These are phyloP conservation scores for Drosophila kikkawai DNA, from an alignment of 1,140 invertebrate species.

Conservation along the genomic window DNA sequence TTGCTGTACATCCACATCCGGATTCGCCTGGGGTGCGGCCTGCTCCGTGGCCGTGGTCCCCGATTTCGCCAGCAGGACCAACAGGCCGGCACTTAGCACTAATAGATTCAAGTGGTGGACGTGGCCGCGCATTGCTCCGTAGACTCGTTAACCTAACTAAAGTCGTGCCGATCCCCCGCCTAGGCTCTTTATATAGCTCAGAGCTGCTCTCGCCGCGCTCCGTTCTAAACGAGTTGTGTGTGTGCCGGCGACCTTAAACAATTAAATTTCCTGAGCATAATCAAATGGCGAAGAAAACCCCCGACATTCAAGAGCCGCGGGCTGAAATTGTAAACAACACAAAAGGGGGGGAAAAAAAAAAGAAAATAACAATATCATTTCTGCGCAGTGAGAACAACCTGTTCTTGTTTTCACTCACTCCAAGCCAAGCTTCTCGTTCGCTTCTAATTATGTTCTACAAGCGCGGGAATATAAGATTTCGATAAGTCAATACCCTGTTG, in stretches of 20 bases:
- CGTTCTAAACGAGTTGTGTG: conserved; percentile 69
- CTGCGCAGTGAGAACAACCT: conserved; percentile 35
- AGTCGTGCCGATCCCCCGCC: conserved; percentile 18
- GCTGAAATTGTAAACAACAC: conserved; percentile 28
- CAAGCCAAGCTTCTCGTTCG: neutral
- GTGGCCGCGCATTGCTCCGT: conserved; percentile 51
- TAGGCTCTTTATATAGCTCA: conserved; percentile 61
- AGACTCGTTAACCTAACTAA: conserved; percentile 28
- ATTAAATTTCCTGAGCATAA: conserved; percentile 79
- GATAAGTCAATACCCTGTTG: conserved; percentile 7
- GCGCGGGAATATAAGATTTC: neutral
- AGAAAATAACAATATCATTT: conserved; percentile 48
- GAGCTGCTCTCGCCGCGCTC: conserved; percentile 1
- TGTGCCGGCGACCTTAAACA: conserved; percentile 65
- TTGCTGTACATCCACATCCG: conserved; percentile 67
- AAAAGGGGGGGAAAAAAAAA: conserved; percentile 3
- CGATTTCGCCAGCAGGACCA: conserved; percentile 40
- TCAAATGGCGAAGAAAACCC: conserved; percentile 69
- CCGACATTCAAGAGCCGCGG: conserved; percentile 32
- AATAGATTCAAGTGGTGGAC: conserved; percentile 64
- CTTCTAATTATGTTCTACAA: conserved; percentile 39
- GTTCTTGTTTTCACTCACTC: conserved; percentile 17
- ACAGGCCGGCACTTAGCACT: conserved; percentile 66
- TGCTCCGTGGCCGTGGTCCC: conserved; percentile 1
- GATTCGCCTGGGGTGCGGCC: conserved; percentile 11